These are phyloP conservation scores for Neomonachus schauinslandi DNA, from an alignment of 2,113 vertebrate species.

Conservation along the genomic window DNA sequence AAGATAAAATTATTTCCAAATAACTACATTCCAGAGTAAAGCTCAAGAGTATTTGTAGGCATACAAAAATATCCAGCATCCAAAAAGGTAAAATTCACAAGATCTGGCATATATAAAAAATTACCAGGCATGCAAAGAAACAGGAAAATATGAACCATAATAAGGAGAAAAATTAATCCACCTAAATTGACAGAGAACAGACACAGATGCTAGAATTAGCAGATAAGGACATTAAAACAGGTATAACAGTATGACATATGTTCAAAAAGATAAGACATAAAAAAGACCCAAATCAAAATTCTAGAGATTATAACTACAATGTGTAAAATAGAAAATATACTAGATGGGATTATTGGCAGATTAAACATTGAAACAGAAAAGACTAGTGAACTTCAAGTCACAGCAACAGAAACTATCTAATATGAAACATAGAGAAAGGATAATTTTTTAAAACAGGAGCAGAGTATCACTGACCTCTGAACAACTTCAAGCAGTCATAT, in stretches of 20 bases:
- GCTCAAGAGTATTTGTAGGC: not conserved
- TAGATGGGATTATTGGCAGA: not conserved
- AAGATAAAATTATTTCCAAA: not conserved
- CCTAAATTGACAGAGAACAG: not conserved
- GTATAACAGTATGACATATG: not conserved
- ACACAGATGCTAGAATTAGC: not conserved
- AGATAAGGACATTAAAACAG: not conserved
- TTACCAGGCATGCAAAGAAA: not conserved
- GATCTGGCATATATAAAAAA: not conserved
- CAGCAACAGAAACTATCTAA: not conserved
- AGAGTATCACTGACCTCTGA: not conserved
- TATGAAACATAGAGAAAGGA: not conserved
- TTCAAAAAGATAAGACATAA: slow-evolving; percentile 4
- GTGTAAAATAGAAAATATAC: not conserved
- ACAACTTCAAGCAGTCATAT: not conserved
- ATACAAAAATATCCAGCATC: not conserved
- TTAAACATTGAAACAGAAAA: not conserved
- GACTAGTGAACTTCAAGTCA: not conserved
- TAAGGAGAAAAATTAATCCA: not conserved
- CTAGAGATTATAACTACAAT: not conserved
- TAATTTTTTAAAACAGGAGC: not conserved
- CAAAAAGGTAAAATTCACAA: not conserved
- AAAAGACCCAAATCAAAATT: not conserved
- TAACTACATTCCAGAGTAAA: slow-evolving; percentile 32
- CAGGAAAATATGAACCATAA: not conserved